These are phyloP conservation scores for Tarsius wallacei DNA, from an alignment of 2,797 vertebrate genomes.

Conservation along the genomic window DNA sequence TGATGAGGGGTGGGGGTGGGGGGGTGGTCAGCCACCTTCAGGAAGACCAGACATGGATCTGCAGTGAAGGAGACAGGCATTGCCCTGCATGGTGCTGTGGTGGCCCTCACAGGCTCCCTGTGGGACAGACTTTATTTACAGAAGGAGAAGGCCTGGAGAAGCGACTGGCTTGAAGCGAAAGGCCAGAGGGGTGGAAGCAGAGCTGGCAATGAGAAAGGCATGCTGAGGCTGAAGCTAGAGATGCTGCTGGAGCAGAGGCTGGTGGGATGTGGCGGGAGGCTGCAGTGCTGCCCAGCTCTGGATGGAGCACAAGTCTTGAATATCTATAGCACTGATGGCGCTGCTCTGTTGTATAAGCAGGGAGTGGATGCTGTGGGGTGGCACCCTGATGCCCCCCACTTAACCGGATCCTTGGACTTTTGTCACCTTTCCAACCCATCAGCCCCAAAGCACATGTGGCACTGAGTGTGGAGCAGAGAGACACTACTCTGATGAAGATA, in stretches of 20 bases:
- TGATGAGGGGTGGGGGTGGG: background rate
- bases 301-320: background rate
- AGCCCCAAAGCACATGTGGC: background rate
- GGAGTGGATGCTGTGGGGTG: background rate
- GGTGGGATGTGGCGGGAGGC: background rate
- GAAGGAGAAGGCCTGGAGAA: background rate
- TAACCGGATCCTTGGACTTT: background rate
- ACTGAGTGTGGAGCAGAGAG: background rate
- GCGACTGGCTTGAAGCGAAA: background rate
- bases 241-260: background rate
- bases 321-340: no score
- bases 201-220: background rate
- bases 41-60: background rate
- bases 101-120: background rate
- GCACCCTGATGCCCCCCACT: background rate
- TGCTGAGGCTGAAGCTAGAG: background rate
- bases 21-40: background rate
- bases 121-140: background rate
- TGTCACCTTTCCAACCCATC: background rate
- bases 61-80: background rate
- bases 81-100: no score
- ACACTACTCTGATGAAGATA: slow-evolving; percentile 63
- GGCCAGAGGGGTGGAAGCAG: background rate
- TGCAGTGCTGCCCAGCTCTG: background rate
- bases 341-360: background rate